These are phyloP conservation scores for Oryzaephilus surinamensis DNA, from an alignment of 1,140 invertebrate genomes.

Conservation along the genomic window DNA sequence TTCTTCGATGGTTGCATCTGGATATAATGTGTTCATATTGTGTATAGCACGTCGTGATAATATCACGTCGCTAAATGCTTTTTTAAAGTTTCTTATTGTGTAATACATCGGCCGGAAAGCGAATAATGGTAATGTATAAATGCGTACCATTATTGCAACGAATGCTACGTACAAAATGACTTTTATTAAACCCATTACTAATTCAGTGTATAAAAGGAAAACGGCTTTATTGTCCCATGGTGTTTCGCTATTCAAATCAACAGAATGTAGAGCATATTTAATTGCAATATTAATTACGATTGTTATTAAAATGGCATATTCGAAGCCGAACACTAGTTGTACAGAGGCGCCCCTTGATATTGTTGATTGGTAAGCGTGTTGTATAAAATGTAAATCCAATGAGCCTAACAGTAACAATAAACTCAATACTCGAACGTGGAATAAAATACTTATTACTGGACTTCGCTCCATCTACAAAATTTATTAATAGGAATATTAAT, in stretches of 20 bases:
- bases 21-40: conserved; percentile 97
- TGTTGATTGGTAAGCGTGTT: conserved; percentile 92
- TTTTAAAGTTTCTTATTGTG: conserved; percentile 94
- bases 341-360: conserved; percentile 90
- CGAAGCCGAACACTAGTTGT: conserved; percentile 98
- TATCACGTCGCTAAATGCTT: conserved; percentile 95
- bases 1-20: conserved; percentile 91
- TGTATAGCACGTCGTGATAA: conserved; percentile 91
- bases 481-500: background rate
- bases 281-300: conserved; percentile 88
- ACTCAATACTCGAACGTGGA: conserved; percentile 86
- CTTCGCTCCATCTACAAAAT: conserved; percentile 91
- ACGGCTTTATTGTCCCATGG: conserved; percentile 99
- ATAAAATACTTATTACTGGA: conserved; percentile 90
- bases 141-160: conserved; percentile 87
- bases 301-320: conserved; percentile 95
- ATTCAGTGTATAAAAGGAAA: conserved; percentile 91
- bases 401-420: conserved; percentile 70
- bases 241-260: conserved; percentile 89
- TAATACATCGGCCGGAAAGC: conserved; percentile 99
- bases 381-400: conserved; percentile 82
- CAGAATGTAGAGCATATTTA: conserved; percentile 90
- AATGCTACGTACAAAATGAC: conserved; percentile 90
- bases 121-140: conserved; percentile 96
- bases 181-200: conserved; percentile 83